Base-by-base conservation (phyloP, 2,888 invertebrate species). In the Bembecia ichneumoniformis region DNA sequence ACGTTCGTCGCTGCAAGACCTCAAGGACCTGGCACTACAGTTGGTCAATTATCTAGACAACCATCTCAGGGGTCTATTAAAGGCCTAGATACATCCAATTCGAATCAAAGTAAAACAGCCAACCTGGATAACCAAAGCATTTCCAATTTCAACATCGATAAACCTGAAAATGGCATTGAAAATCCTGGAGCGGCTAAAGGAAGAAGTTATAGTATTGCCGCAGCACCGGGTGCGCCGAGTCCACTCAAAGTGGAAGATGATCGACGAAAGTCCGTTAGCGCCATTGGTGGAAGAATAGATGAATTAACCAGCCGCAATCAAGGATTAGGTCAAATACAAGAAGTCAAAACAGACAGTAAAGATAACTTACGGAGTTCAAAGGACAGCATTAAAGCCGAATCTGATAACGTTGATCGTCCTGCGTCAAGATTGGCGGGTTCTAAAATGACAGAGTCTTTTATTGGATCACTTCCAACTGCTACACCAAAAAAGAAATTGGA, bases 171-270 rank as follows among this genome's bases (percentile, higher is more conserved):
- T 58, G 77, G 73, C 53, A 63, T 71, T 59, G 84, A 84, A 49
- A 67, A 80, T 55, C 66, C 83, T 55, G 82, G 82, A 53, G 68
- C 81, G 57, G 74, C 80, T 56, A 89, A 89, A 71, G 83, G 82
- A 34, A 81, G 89, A 65, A 89, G 89, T 60, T 88, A 73, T 55
- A 90, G 89, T 58, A 83, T 89, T 57, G 82, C 87, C 51, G 87
- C 87, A 34, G 87, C 88, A 57, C 79, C 86, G 43, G 84, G 84
- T 15, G 73, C 87, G 53, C 80, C 82, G 43, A 82, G 82, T 57
- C 80, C 82, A 34, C 66, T 82, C 47, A 81, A 82, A 63, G 54
- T 71, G 53, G 84, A 87, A 55, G 90, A 89, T 57, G 89, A 88
- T 62, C 73, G 89, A 47, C 73, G 88, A 52, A 83, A 86, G 59